These are phyloP conservation scores for Aphrocallistes beatrix DNA, from an alignment of 37 sponge, comb jelly and placozoan genomes.

Conservation along the genomic window DNA sequence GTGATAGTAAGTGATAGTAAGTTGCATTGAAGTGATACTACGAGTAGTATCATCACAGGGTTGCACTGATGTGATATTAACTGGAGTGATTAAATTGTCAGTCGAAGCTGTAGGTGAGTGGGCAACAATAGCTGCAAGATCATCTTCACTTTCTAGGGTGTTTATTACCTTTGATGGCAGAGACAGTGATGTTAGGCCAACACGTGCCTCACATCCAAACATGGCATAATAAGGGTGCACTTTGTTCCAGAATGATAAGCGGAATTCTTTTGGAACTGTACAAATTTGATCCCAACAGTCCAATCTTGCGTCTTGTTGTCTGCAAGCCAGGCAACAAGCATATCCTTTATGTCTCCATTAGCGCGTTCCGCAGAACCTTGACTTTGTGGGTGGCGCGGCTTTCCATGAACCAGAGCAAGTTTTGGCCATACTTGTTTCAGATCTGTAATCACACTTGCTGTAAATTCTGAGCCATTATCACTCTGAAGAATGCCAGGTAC, in stretches of 20 bases:
- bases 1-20: not conserved
- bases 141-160: not conserved
- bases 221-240: slow-evolving; percentile 7
- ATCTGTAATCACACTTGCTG: slow-evolving; percentile 13
- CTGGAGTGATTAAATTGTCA: not conserved
- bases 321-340: slow-evolving; percentile 19
- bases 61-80: not conserved
- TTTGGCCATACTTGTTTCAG: slow-evolving; percentile 1
- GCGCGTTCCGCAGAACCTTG: slow-evolving; percentile 6
- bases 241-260: not conserved
- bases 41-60: too few species aligned
- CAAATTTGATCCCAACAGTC: slow-evolving; percentile 15
- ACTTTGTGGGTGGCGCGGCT: slow-evolving; percentile 15
- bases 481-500: not conserved
- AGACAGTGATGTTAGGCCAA: not conserved
- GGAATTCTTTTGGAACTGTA: slow-evolving; percentile 6
- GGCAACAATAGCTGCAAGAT: not conserved
- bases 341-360: slow-evolving; percentile 16
- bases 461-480: not conserved
- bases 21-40: too few species aligned
- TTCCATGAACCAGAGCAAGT: slow-evolving; percentile 16
- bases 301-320: slow-evolving; percentile 2
- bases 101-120: not conserved
- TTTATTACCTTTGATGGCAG: not conserved
- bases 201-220: not conserved